phyloP scores from a whole-genome alignment of 2,113 vertebrate species.

The Myotis davidii region DNA sequence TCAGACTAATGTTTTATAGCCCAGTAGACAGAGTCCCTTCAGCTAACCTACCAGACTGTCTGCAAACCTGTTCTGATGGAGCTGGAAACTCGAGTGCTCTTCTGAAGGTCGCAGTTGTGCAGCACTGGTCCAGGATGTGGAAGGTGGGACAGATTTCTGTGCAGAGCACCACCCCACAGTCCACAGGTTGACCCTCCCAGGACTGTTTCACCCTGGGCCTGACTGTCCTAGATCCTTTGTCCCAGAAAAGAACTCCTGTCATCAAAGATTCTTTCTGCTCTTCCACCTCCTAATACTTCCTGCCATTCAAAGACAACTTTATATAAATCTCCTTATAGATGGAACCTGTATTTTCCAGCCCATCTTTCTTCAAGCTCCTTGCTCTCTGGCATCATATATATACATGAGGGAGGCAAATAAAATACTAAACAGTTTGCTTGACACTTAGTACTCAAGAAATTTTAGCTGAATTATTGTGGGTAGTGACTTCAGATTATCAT shows the following conservation, averaged over 20 bases:
- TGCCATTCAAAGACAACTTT: not conserved
- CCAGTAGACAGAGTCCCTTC: not conserved
- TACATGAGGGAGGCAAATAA: conserved; percentile 24
- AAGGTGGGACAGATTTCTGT: not conserved
- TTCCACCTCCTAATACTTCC: not conserved
- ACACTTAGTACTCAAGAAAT: not conserved
- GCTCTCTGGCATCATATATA: not conserved
- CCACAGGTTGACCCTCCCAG: not conserved
- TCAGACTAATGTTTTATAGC: not conserved
- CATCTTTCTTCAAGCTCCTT: not conserved
- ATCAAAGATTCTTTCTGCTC: not conserved
- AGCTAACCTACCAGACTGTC: not conserved
- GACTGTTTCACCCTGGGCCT: not conserved
- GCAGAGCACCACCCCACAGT: not conserved
- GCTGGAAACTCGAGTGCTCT: not conserved
- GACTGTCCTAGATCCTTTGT: not conserved
- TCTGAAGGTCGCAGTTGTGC: not conserved
- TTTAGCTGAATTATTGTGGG: not conserved
- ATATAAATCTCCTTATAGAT: not conserved
- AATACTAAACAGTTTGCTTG: not conserved
- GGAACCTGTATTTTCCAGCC: not conserved
- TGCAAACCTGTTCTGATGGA: not conserved
- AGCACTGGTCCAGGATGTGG: not conserved
- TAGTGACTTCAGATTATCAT: conserved; percentile 39
- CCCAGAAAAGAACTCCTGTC: not conserved